Evolutionary conservation across 2,888 invertebrate genomes (phyloP), one percentile per base, ranked within the genome.

Genomic region (Ceriagrion tenellum): DNA sequence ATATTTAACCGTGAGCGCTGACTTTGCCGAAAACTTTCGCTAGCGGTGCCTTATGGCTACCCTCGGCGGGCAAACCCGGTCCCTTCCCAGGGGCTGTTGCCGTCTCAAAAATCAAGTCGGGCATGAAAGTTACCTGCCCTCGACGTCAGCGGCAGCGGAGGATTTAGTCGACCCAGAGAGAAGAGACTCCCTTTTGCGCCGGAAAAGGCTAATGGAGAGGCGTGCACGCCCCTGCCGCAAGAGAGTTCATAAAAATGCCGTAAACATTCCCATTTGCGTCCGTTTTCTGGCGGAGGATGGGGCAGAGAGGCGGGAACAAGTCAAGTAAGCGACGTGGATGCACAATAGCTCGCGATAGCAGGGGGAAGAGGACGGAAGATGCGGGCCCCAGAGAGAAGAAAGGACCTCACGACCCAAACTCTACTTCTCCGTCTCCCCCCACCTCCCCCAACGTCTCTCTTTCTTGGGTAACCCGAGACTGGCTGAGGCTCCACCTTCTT

Each of bases 191-290:
- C 26, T 69, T 69, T 20, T 26, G 69, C 69, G 10, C 8, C 69
- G 69, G 26, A 69, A 69, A 69, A 69, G 69, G 69, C 26, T 81
- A 81, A 81, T 81, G 35, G 81, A 81, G 81, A 81, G 81, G 35
- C 30, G 30, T 26, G 69, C n/a, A n/a, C 47, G 47, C n/a, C 69
- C 12, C n/a, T 26, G 69, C 26, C n/a, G 69, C 26, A n/a, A 26
- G n/a, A 26, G n/a, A 81, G 81, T 81, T 81, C 81, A 81, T 81
- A 18, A 69, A 81, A 81, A 81, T 81, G 69, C 81, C 81, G 69
- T n/a, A 69, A 69, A 69, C 69, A 69, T n/a, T n/a, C 69, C 69
- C 69, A 59, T 35, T 81, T 30, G 81, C 81, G 81, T 81, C 81
- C 81, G 81, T 81, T 35, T 8, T 30, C 30, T 13, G 35, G 35